A percentile compares a stretch with the other conserved stretches of the same genome.
phyloP scores from a whole-genome alignment of 2,797 vertebrate species.

The Thripadectes ignobilis region DNA sequence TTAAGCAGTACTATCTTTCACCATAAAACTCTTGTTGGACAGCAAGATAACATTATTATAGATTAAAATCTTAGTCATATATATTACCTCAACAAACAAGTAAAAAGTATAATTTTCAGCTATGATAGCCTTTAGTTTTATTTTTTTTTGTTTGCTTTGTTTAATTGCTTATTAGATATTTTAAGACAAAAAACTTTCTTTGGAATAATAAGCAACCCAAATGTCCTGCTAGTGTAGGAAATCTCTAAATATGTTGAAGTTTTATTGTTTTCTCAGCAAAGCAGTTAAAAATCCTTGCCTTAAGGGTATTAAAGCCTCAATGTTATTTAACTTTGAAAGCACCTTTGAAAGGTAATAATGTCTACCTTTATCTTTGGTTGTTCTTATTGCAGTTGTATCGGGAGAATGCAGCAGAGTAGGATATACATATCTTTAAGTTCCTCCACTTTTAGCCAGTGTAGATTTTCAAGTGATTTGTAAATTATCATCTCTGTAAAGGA shows the following conservation, averaged over 20 bases:
- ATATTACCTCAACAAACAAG: background rate
- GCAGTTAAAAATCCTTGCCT: background rate
- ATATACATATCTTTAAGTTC: background rate
- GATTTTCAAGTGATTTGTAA: background rate
- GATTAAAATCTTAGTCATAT: background rate
- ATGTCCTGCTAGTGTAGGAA: background rate
- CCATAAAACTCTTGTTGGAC: background rate
- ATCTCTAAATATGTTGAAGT: background rate
- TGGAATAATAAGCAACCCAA: background rate
- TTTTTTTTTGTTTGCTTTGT: background rate
- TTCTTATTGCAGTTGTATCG: background rate
- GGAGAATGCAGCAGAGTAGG: background rate
- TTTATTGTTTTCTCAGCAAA: background rate
- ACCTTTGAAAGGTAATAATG: background rate
- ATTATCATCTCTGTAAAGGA: background rate
- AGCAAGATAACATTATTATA: background rate
- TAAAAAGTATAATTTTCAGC: background rate
- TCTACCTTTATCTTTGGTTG: background rate
- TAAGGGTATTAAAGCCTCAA: background rate
- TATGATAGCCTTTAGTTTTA: background rate
- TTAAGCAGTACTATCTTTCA: background rate
- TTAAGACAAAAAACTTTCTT: background rate
- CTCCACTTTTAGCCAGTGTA: background rate
- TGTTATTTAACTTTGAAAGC: background rate
- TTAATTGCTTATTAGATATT: background rate